Percentiles rank a stretch among this genome's conserved stretches.
phyloP scores from a whole-genome alignment of 2,888 invertebrate genomes.

The Operophtera brumata region DNA sequence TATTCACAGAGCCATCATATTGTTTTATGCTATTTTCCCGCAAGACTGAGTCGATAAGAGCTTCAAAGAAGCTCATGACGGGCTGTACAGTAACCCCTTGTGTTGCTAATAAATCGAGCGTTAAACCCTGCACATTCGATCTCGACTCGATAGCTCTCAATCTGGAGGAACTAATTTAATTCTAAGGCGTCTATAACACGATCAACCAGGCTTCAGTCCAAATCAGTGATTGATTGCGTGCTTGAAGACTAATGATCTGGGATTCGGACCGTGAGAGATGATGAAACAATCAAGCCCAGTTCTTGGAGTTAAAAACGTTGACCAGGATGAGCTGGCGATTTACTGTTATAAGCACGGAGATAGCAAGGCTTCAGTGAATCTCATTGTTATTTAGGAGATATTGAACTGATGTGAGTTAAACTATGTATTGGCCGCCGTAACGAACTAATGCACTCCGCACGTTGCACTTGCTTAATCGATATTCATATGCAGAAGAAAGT shows the following conservation, averaged over 20 bases:
- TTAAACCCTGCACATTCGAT: slow-evolving; percentile 53
- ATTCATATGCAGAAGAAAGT: slow-evolving; percentile 31
- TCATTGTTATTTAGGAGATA: too few relatives aligned
- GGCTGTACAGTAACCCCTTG: slow-evolving; percentile 37
- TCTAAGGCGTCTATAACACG: slow-evolving; percentile 21
- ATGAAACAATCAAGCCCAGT: not conserved
- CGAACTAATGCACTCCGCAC: slow-evolving; percentile 63
- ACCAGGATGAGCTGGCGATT: too few relatives aligned
- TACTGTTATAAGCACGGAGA: too few relatives aligned
- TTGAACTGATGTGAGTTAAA: not conserved
- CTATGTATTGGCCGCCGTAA: slow-evolving; percentile 38
- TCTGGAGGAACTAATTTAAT: slow-evolving; percentile 56
- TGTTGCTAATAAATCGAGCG: slow-evolving; percentile 46
- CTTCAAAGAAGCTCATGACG: slow-evolving; percentile 26
- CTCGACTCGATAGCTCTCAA: slow-evolving; percentile 47
- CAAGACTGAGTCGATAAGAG: slow-evolving; percentile 21
- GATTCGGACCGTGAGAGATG: not conserved
- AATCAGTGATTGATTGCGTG: not conserved
- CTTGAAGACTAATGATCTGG: not conserved
- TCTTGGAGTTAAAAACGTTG: too few relatives aligned
- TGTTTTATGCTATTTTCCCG: slow-evolving; percentile 19
- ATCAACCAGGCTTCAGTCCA: slow-evolving; percentile 1
- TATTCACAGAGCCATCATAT: slow-evolving; percentile 5
- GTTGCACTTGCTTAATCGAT: slow-evolving; percentile 39
- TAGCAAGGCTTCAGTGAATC: too few relatives aligned